These are phyloP conservation scores for Clunio marinus DNA, from an alignment of 2,888 invertebrate species.

Conservation along the genomic window DNA sequence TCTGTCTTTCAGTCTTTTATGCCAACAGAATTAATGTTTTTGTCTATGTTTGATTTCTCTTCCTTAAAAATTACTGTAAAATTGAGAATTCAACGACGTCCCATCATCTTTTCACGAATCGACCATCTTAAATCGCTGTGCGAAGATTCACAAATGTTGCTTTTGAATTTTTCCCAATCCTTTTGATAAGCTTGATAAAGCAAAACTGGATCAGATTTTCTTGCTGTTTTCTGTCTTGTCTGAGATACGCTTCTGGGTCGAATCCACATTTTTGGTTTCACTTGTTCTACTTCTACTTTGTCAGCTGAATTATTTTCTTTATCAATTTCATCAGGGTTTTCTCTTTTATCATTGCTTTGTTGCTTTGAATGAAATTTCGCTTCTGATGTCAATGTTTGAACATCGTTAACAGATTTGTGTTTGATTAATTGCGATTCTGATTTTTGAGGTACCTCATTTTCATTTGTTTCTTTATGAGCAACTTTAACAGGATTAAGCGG, in stretches of 20 bases:
- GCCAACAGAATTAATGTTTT: neutral
- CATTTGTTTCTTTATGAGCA: neutral
- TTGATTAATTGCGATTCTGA: neutral
- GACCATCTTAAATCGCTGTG: constrained; percentile 66
- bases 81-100: constrained; percentile 42
- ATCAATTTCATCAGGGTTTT: too few species aligned
- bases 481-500: too few species aligned
- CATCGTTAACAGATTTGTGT: neutral
- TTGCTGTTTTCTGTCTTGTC: neutral
- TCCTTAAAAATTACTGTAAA: too few species aligned
- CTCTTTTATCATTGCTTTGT: neutral
- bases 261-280: constrained; percentile 40
- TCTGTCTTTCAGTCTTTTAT: neutral
- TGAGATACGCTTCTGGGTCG: constrained; percentile 39
- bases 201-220: constrained; percentile 67
- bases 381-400: neutral
- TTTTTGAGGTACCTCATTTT: neutral
- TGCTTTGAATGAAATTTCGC: neutral
- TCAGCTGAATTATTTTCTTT: constrained; percentile 8
- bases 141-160: constrained; percentile 64
- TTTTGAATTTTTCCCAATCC: constrained; percentile 67
- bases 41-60: too few species aligned
- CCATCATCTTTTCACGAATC: constrained; percentile 65
- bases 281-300: neutral
- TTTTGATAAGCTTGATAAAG: constrained; percentile 72